phyloP scores from a whole-genome alignment of 2,888 invertebrate genomes.

The Cheilosia impressa region DNA sequence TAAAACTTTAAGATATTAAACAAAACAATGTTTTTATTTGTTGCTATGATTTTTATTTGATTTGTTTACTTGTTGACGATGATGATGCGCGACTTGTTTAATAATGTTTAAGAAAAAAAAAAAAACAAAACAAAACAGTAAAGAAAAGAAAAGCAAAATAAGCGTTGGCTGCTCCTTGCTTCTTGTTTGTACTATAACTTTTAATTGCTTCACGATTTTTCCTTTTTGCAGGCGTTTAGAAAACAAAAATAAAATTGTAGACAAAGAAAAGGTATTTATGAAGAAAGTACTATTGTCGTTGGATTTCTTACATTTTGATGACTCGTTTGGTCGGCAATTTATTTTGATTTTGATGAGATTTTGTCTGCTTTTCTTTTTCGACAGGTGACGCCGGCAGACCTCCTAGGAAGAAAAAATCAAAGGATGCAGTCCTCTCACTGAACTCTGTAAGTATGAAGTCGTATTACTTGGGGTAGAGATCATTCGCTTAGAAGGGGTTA shows the following conservation, averaged over 20 bases:
- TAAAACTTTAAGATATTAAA: constrained; percentile 76
- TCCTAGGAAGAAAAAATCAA: constrained; percentile 82
- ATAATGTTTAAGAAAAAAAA: constrained; percentile 28
- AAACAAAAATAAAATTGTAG: constrained; percentile 59
- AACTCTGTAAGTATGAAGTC: constrained; percentile 74
- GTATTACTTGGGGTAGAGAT: constrained; percentile 12
- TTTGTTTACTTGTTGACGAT: constrained; percentile 46
- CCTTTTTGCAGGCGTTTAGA: constrained; percentile 65
- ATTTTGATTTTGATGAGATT: constrained; percentile 4
- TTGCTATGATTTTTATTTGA: constrained; percentile 36
- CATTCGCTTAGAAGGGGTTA: constrained; percentile 15
- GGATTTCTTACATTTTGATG: neutral
- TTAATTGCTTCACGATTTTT: constrained; percentile 78
- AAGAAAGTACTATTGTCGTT: constrained; percentile 23
- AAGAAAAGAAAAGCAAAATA: constrained; percentile 19
- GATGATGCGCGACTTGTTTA: constrained; percentile 38
- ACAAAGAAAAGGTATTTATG: constrained; percentile 71
- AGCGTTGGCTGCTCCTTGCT: constrained; percentile 59
- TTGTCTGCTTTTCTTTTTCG: constrained; percentile 31
- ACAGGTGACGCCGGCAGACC: constrained; percentile 81
- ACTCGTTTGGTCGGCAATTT: neutral
- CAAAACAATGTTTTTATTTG: constrained; percentile 66
- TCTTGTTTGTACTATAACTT: constrained; percentile 40
- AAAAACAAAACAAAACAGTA: too few species aligned
- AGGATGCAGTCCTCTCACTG: constrained; percentile 79